A percentile compares a stretch with the other conserved stretches of the same genome.
Conservation (phyloP, 2,888 invertebrate species). For the Drosophila nr. fundita region DNA sequence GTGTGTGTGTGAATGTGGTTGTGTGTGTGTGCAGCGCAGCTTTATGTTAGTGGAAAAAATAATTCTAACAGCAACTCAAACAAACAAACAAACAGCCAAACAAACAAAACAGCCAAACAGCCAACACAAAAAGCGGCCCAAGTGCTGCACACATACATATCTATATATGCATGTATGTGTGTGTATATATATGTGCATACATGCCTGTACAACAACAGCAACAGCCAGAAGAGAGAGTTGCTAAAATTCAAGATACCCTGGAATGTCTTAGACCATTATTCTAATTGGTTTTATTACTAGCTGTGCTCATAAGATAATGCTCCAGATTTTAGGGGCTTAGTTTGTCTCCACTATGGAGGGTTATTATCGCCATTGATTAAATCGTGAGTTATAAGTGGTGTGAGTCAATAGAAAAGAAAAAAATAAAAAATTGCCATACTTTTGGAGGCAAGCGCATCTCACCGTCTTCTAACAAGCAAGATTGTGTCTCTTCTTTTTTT, state of each 20-base stretch:
- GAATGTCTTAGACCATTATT: not conserved
- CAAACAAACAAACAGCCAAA: constrained; percentile 75
- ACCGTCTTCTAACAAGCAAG: not conserved
- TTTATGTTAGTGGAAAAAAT: constrained; percentile 78
- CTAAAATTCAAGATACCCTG: constrained; percentile 22
- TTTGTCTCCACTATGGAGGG: not conserved
- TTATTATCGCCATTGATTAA: not conserved
- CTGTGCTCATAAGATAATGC: not conserved
- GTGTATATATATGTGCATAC: not conserved
- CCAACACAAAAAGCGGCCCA: constrained; percentile 76
- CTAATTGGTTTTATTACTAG: not conserved
- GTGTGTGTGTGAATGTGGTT: constrained; percentile 28
- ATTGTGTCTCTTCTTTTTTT: not conserved
- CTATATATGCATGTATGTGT: not conserved
- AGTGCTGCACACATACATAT: constrained; percentile 28
- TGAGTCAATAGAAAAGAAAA: not conserved
- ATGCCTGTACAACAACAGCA: constrained; percentile 3
- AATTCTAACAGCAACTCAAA: constrained; percentile 82
- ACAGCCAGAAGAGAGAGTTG: not conserved
- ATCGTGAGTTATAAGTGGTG: not conserved
- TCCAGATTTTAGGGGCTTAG: not conserved
- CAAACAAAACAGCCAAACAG: constrained; percentile 74
- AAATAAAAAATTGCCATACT: not conserved
- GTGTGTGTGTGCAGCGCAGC: constrained; percentile 65
- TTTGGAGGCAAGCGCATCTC: not conserved